phyloP scores from a whole-genome alignment of 1,140 invertebrate genomes.

The Bombus affinis region DNA sequence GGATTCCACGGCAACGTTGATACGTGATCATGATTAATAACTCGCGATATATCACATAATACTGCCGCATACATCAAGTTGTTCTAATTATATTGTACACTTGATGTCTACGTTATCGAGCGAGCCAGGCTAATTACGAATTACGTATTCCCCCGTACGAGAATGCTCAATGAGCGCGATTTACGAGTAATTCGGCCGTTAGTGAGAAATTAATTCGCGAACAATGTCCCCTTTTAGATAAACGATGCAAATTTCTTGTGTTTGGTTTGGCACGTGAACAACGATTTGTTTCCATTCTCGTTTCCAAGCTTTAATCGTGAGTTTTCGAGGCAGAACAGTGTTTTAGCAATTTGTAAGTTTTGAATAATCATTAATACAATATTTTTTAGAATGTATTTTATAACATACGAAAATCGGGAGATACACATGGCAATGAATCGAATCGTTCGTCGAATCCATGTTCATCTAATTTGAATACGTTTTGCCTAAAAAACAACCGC shows the following conservation, averaged over 20 bases:
- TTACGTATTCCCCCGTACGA: conserved; percentile 47
- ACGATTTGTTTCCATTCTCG: neutral
- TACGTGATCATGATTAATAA: conserved; percentile 53
- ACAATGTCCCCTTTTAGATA: conserved; percentile 8
- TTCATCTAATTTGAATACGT: too few species aligned
- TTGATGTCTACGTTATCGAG: conserved; percentile 47
- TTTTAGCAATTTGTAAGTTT: neutral
- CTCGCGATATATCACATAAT: conserved; percentile 17
- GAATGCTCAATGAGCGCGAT: conserved; percentile 17
- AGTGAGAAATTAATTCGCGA: conserved; percentile 23
- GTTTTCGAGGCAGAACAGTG: neutral
- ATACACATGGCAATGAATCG: neutral
- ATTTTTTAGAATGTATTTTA: neutral
- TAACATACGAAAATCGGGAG: too few species aligned
- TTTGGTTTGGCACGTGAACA: neutral
- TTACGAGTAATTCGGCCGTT: conserved; percentile 11
- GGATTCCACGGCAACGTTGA: neutral
- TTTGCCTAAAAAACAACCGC: too few species aligned
- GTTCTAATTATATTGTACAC: conserved; percentile 49
- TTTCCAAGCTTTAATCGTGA: neutral
- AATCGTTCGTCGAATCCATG: neutral
- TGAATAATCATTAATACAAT: neutral
- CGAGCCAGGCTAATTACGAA: conserved; percentile 48
- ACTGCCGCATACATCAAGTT: conserved; percentile 33
- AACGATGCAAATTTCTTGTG: conserved; percentile 5